Evolutionary conservation across 2,888 invertebrate species (phyloP).

Genomic region (Epicampocera succincta): DNA sequence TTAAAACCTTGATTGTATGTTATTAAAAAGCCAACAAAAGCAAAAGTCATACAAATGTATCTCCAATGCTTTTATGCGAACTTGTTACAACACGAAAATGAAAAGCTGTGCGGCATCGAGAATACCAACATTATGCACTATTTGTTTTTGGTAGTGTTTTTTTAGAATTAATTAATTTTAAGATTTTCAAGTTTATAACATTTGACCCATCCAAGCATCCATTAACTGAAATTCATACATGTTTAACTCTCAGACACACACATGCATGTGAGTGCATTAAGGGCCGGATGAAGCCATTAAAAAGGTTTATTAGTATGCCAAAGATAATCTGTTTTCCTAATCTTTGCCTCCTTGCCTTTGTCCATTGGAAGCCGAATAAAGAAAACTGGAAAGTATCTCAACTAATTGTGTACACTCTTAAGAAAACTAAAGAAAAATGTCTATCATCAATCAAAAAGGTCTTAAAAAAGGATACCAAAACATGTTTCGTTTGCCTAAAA

Average conservation of each 20-base stretch:
- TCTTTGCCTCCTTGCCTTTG: background rate
- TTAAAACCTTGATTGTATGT: slow-evolving; percentile 62
- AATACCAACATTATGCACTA: slow-evolving; percentile 21
- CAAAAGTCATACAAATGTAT: background rate
- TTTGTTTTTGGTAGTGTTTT: slow-evolving; percentile 15
- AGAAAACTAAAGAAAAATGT: background rate
- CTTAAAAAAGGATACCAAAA: slow-evolving; percentile 28
- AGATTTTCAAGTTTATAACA: slow-evolving; percentile 66
- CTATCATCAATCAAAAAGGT: slow-evolving; percentile 36
- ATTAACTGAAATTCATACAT: slow-evolving; percentile 16
- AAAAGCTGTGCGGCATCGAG: slow-evolving; percentile 20
- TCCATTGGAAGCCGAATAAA: background rate
- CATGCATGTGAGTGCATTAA: background rate
- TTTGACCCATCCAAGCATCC: slow-evolving; percentile 52
- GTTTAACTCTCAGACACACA: background rate
- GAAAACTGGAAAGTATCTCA: background rate
- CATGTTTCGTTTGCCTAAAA: background rate
- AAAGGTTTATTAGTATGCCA: background rate
- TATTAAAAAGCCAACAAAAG: slow-evolving; percentile 15
- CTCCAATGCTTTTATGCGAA: background rate
- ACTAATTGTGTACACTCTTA: slow-evolving; percentile 15
- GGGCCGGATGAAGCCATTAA: slow-evolving; percentile 16
- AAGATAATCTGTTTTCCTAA: slow-evolving; percentile 24
- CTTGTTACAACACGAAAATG: background rate
- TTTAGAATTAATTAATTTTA: slow-evolving; percentile 31